phyloP scores from a whole-genome alignment of 2,113 vertebrate genomes.

The Zosterops pallidus region DNA sequence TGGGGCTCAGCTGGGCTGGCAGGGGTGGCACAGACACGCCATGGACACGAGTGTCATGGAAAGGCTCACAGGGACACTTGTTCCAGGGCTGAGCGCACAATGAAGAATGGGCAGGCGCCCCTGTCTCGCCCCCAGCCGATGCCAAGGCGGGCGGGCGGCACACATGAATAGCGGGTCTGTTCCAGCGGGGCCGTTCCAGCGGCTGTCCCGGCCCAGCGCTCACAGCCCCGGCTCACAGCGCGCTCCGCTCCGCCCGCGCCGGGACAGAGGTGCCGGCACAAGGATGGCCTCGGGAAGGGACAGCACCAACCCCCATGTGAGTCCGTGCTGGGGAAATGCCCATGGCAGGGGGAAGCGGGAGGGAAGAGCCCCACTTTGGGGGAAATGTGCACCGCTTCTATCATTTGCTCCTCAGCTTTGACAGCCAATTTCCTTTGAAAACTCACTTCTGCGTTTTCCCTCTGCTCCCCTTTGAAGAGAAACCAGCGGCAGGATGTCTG shows the following conservation, averaged over 20 bases:
- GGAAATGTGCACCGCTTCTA: neutral
- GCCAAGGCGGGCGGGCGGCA: slow-evolving; percentile 16
- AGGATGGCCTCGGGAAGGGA: slow-evolving; percentile 60
- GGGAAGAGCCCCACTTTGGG: neutral
- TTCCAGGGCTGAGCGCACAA: slow-evolving; percentile 14
- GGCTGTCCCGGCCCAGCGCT: slow-evolving; percentile 45
- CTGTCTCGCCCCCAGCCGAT: neutral
- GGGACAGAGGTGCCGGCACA: neutral
- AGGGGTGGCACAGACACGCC: neutral
- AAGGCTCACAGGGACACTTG: slow-evolving; percentile 25
- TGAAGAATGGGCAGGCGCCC: neutral
- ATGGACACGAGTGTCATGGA: neutral
- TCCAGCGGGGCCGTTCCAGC: slow-evolving; percentile 22
- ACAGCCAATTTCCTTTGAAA: slow-evolving; percentile 33
- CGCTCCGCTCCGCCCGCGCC: neutral
- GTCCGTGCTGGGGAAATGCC: neutral
- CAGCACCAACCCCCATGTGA: slow-evolving; percentile 64
- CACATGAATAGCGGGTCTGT: slow-evolving; percentile 77
- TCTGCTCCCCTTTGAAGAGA: neutral
- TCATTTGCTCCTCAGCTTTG: neutral
- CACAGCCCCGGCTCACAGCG: neutral
- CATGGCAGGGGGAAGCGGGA: neutral
- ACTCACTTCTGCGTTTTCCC: neutral
- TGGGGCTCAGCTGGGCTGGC: slow-evolving; percentile 12
- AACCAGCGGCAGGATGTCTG: neutral